phyloP scores from a whole-genome alignment of 2,113 vertebrate species.

The Diadophis punctatus region DNA sequence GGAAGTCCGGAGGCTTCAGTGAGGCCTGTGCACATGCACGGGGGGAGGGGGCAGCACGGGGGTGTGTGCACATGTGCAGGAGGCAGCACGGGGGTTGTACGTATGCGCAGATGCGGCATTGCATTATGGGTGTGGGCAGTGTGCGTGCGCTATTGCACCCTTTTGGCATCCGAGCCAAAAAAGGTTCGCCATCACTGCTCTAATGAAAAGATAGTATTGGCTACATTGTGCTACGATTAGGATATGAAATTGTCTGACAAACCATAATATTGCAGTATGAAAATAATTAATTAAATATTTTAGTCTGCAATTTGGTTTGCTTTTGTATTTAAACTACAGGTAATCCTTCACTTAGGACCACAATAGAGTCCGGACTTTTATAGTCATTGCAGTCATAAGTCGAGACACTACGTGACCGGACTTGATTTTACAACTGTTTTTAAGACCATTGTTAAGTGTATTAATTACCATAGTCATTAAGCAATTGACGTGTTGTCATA shows the following conservation, averaged over 20 bases:
- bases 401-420: background rate
- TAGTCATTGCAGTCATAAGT: background rate
- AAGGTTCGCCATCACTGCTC: too few relatives aligned
- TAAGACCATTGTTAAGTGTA: background rate
- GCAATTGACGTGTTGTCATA: background rate
- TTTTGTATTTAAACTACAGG: background rate
- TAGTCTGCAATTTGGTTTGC: background rate
- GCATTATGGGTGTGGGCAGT: too few relatives aligned
- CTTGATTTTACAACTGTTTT: background rate
- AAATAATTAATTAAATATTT: background rate
- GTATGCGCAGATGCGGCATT: too few relatives aligned
- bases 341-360: background rate
- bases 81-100: too few relatives aligned
- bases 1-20: too few relatives aligned
- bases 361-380: background rate
- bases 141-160: too few relatives aligned
- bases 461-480: background rate
- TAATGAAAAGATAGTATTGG: background rate
- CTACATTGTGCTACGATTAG: too few relatives aligned
- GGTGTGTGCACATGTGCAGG: too few relatives aligned
- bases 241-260: background rate
- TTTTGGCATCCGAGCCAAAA: too few relatives aligned
- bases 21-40: too few relatives aligned
- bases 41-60: too few relatives aligned
- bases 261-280: background rate